Conservation (phyloP, 2,888 invertebrate species). For the Scaptomyza tumidula region DNA sequence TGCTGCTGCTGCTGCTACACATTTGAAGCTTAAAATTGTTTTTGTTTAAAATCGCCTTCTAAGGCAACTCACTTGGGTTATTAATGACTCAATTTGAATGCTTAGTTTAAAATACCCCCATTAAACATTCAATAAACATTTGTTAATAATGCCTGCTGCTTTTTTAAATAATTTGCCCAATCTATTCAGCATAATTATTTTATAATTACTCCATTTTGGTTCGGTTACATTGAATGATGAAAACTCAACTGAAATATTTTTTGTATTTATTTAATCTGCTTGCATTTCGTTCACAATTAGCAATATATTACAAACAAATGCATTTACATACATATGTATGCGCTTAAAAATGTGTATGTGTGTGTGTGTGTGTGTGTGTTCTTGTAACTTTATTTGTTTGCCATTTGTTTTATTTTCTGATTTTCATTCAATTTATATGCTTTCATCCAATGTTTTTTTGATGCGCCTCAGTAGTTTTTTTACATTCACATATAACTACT, state of each 20-base stretch:
- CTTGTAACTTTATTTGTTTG: not conserved
- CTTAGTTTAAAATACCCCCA: not conserved
- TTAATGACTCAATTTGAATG: constrained; percentile 48
- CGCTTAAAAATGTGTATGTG: constrained; percentile 11
- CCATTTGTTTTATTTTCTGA: too few relatives aligned
- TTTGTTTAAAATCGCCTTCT: constrained; percentile 3
- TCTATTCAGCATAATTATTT: not conserved
- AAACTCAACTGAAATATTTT: constrained; percentile 10
- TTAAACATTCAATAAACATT: constrained; percentile 7
- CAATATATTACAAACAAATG: constrained; percentile 22
- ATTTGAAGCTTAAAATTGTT: constrained; percentile 2
- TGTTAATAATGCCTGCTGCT: not conserved
- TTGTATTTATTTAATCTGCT: constrained; percentile 47
- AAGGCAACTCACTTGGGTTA: constrained; percentile 21
- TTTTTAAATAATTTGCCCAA: not conserved
- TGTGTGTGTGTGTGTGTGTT: constrained; percentile 6
- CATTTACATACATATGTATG: constrained; percentile 9
- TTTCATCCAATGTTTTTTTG: constrained; percentile 19
- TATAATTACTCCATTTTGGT: not conserved
- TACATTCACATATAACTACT: constrained; percentile 36
- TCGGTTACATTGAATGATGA: not conserved
- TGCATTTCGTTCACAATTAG: constrained; percentile 42
- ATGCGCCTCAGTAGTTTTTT: constrained; percentile 22
- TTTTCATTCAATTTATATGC: constrained; percentile 39
- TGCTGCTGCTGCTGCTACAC: constrained; percentile 1